phyloP scores from a whole-genome alignment of 2,888 invertebrate species.

The Nemoura dubitans region DNA sequence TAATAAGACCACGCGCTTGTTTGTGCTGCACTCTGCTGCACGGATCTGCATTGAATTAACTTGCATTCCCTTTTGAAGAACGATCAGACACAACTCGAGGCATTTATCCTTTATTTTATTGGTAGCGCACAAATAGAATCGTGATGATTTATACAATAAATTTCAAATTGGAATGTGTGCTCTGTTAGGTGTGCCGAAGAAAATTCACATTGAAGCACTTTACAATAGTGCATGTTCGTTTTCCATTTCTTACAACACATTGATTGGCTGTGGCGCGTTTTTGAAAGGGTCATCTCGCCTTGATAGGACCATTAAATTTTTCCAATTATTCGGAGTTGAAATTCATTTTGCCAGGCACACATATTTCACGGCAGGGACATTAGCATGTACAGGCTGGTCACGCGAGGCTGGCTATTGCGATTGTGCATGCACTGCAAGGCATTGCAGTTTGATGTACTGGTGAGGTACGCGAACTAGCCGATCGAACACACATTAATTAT shows the following conservation, averaged over 20 bases:
- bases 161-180: background rate
- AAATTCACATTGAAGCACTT: too few species aligned
- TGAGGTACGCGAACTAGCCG: background rate
- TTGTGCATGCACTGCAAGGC: background rate
- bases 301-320: background rate
- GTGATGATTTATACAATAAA: background rate
- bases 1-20: background rate
- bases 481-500: background rate
- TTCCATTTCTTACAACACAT: background rate
- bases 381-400: background rate
- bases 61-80: background rate
- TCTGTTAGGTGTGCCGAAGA: background rate
- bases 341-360: background rate
- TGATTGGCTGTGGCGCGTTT: background rate
- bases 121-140: background rate
- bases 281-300: background rate
- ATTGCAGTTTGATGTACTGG: background rate
- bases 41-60: background rate
- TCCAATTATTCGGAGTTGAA: background rate
- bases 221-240: background rate
- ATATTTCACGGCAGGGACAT: constrained; percentile 4
- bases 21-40: too few species aligned
- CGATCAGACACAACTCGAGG: background rate
- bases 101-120: background rate
- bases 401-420: background rate